These are phyloP conservation scores for Apis florea DNA, from an alignment of 1,140 invertebrate species.

Conservation along the genomic window DNA sequence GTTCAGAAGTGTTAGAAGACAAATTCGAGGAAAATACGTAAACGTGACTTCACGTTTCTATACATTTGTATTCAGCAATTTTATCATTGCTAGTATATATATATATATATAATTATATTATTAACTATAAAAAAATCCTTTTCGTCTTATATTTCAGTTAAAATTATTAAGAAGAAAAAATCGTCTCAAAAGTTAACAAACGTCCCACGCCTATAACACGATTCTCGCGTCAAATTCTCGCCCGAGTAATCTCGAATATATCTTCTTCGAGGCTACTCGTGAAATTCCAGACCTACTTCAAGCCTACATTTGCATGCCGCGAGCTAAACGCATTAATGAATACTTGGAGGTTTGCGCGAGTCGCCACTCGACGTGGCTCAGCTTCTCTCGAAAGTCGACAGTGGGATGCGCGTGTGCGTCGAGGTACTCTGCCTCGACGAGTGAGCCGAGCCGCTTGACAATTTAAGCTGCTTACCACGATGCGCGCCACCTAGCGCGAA, in stretches of 20 bases:
- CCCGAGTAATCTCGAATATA: neutral
- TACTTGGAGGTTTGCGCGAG: conserved; percentile 13
- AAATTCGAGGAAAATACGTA: conserved; percentile 48
- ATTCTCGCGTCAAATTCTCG: conserved; percentile 1
- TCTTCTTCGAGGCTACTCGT: neutral
- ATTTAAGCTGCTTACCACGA: conserved; percentile 61
- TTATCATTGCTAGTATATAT: no score
- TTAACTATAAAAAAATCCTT: no score
- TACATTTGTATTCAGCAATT: no score
- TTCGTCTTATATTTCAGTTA: neutral
- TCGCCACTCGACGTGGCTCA: neutral
- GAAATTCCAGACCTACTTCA: neutral
- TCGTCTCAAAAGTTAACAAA: neutral
- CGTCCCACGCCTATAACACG: no score
- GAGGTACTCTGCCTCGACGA: conserved; percentile 7
- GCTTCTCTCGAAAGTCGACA: neutral
- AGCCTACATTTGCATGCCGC: neutral
- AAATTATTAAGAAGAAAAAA: no score
- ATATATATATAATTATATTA: no score
- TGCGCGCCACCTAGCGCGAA: conserved; percentile 41
- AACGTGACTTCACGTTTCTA: neutral
- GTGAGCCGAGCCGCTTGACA: conserved; percentile 47
- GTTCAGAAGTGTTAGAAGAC: conserved; percentile 69
- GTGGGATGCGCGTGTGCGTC: conserved; percentile 18
- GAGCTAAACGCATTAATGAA: conserved; percentile 53